Evolutionary conservation across 1,140 invertebrate species (phyloP), one percentile per base, ranked within the genome.

Genomic region (Heliconius hermathena): DNA sequence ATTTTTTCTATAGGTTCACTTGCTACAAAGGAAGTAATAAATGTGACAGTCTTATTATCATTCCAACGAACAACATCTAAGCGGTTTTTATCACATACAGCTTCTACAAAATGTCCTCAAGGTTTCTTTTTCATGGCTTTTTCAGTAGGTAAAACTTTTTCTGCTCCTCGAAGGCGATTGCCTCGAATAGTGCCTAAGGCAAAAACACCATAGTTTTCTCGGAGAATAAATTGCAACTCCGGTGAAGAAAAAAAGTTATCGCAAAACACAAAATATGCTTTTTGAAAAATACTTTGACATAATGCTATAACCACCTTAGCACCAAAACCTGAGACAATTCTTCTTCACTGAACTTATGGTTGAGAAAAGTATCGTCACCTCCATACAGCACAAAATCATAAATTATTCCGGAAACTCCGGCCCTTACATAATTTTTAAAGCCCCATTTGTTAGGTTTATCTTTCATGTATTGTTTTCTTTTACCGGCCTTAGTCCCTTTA

Each of bases 191-290:
- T 85, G 1, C 84, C 81, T 4, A 85, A 60, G 8, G 41, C 79
- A 81, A 83, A 83, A 36, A 83, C 81, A 4, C 82, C 82, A 29
- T 83, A 85, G n/a, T 82, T 29, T 80, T 85, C 77, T 52, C 75
- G 33, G 1, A 85, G 80, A 41, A 74, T 79, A 54, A 74, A 78
- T 26, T 81, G 76, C 16, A 85, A 18, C 22, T 85, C 84, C 18
- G 82, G 70, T 1, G 26, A 83, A 74, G 73, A 72, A 74, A 87
- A 87, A 80, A 84, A 87, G 11, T 84, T 86, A 26, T 88, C 83
- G 52, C 80, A 86, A 60, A 73, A 88, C 2, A 86, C 49, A 18
- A 81, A 78, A 36, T 77, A 73, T 77, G 82, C 72, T 82, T 81
- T n/a, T 8, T 11, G 13, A 70, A 49, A 54, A 57, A 86, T 88